Conservation (phyloP, 2,888 invertebrate genomes). For the Drosophila emarginata region DNA sequence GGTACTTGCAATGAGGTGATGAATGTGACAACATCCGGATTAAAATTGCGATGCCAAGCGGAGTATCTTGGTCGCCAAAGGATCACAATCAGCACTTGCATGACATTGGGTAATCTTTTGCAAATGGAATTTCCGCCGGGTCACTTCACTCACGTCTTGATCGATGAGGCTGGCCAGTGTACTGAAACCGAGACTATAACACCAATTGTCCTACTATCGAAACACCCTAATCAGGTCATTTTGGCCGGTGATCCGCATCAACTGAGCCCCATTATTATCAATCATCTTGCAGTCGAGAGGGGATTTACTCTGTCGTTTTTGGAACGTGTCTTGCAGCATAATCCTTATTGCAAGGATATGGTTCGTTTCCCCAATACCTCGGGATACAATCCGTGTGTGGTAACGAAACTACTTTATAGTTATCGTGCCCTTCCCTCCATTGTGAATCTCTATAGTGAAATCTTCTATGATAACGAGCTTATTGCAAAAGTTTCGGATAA, state of each 20-base stretch:
- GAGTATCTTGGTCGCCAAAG: not conserved
- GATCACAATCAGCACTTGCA: not conserved
- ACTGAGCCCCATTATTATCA: not conserved
- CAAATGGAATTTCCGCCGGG: not conserved
- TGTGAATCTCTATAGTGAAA: slow-evolving; percentile 88
- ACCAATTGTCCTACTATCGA: not conserved
- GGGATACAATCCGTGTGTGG: slow-evolving; percentile 90
- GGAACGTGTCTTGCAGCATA: not conserved
- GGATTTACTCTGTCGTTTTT: not conserved
- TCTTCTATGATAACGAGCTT: slow-evolving; percentile 93
- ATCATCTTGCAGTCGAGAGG: not conserved
- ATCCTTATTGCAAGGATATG: slow-evolving; percentile 86
- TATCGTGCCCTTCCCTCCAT: slow-evolving; percentile 93
- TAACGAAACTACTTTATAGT: slow-evolving; percentile 93
- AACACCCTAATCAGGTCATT: not conserved
- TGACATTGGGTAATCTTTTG: not conserved
- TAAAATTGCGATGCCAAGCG: not conserved
- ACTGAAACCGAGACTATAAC: not conserved
- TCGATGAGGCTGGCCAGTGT: slow-evolving; percentile 3
- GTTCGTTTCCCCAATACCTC: slow-evolving; percentile 83
- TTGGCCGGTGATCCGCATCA: not conserved
- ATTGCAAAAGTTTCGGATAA: slow-evolving; percentile 83
- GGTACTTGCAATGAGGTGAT: not conserved
- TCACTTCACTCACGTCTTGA: not conserved
- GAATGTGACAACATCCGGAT: not conserved